Conservation (phyloP, 1,140 invertebrate species). For the Zeugodacus cucurbitae region DNA sequence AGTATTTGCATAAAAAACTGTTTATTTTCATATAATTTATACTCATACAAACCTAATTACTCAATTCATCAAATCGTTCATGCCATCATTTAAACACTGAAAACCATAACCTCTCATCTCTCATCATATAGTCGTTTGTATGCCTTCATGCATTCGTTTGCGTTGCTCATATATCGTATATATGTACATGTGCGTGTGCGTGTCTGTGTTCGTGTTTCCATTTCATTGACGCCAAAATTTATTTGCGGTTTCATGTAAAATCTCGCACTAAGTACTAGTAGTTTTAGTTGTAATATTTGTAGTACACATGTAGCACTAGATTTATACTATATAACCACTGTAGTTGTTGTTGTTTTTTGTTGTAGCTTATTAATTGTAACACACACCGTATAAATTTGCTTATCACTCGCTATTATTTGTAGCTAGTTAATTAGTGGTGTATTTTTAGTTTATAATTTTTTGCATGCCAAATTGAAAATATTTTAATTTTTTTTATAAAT, state of each 20-base stretch:
- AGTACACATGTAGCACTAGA: background rate
- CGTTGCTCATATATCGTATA: background rate
- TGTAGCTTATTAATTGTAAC: background rate
- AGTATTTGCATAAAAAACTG: background rate
- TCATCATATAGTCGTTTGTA: background rate
- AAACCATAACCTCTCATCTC: too few species aligned
- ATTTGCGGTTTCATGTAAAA: constrained; percentile 3
- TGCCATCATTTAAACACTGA: background rate
- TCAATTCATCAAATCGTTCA: background rate
- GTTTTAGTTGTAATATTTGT: background rate
- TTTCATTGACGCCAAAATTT: constrained; percentile 31
- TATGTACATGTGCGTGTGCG: background rate
- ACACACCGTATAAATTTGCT: background rate
- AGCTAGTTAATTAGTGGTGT: background rate
- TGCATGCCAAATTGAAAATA: background rate
- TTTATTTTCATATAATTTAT: background rate
- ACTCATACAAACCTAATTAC: background rate
- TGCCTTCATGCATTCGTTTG: background rate
- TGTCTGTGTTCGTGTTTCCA: background rate
- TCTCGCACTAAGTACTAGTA: background rate
- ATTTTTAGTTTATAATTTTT: background rate
- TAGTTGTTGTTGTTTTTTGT: background rate
- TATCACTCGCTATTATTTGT: background rate
- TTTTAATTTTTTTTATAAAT: background rate
- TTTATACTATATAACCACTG: background rate